Evolutionary conservation across 2,888 invertebrate genomes (phyloP), one percentile per base, ranked within the genome.

Genomic region (Leucophenga montana): DNA sequence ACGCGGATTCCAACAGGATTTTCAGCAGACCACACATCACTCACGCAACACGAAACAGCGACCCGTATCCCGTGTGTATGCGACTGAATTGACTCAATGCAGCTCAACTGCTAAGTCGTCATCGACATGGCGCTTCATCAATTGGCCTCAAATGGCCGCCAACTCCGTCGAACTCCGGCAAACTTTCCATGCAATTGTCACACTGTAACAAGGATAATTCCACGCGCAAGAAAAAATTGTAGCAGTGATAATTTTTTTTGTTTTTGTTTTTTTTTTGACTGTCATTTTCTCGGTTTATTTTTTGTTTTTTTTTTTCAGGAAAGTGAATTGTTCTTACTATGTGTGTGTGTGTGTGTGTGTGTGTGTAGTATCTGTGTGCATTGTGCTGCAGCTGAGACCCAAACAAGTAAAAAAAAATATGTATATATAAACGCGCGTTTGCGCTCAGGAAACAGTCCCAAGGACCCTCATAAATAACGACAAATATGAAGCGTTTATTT

Each of bases 401-500:
- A 57, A 50, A 18, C 13, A 14, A 64, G 8, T 13, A 3, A n/a
- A 22, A 1, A n/a, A 13, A 18, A 46, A 20, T 31, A 65, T 50
- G n/a, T n/a, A n/a, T n/a, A 65, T 50, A 31, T 50, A 50, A 50
- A 53, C 65, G 39, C 31, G 13, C 31, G 44, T 22, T 14, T 22
- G 22, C 13, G n/a, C n/a, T n/a, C n/a, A n/a, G 61, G 18, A 31
- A 48, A 50, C 44, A 48, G 84, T 74, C 77, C 81, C 78, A 80
- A 82, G 83, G 80, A 83, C 84, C 84, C 82, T 82, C 84, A 82
- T 84, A 82, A 82, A 82, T 82, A 82, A 84, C 77, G 79, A 84
- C 84, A 84, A 82, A 82, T 82, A 82, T 82, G 82, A 82, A 82
- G 82, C 82, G 82, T 82, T 82, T 84, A 82, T 82, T 82, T 82